Evolutionary conservation across 2,888 invertebrate genomes (phyloP), one percentile per base, ranked within the genome.

Genomic region (Drosophila conformis): DNA sequence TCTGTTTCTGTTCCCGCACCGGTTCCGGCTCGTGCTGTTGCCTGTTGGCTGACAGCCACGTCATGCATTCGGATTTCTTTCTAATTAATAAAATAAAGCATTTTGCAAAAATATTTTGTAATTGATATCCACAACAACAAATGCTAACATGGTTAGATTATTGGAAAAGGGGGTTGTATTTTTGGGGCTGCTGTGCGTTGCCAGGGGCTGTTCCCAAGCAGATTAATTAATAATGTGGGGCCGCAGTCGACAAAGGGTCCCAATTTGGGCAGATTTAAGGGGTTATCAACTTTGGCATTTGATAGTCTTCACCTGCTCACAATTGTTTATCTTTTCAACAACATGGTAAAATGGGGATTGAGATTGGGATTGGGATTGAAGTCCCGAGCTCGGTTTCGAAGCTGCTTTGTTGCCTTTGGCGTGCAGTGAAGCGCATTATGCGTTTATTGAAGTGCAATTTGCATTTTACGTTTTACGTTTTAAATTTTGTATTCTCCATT

Each of bases 71-170:
- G 59, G 77, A 58, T 60, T 66, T 62, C 60, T 78, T 74, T 85
- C 81, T 79, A 82, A 84, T 82, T 82, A 82, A 82, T 81, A 87
- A 83, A 82, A 82, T 82, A 72, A 78, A 73, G 69, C 75, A 71
- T 60, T 65, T 76, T 49, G 61, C 69, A 67, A 46, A 78, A 76
- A 70, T 65, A 36, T 71, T 53, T 40, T 38, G 86, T 74, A 78
- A 85, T 80, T 85, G 85, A 87, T 84, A 81, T 79, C 59, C 67
- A 69, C 38, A 54, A 48, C 56, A 35, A n/a, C 29, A 57, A 53
- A 33, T 31, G 1, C 33, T 25, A n/a, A 48, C 64, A 38, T 64
- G 65, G 33, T n/a, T 15, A n/a, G 40, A 68, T 68, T 67, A 67
- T 66, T n/a, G 29, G 4, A 42, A 42, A 21, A 2, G 54, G 33